Conservation (phyloP, 2,888 invertebrate species). For the Panzeria rudis region DNA sequence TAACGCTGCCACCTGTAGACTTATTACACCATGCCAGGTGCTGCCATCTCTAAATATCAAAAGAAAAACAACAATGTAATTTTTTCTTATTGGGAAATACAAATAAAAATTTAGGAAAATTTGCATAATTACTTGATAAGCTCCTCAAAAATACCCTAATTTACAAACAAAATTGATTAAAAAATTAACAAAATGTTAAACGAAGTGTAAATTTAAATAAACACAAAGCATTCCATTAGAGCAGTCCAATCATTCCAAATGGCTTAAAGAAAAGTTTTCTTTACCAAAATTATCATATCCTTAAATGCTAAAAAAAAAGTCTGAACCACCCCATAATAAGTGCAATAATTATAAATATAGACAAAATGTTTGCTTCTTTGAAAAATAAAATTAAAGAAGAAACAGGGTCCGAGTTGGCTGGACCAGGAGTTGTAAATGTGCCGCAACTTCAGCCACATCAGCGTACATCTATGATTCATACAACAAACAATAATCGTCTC, state of each 20-base stretch:
- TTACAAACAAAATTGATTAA: constrained; percentile 29
- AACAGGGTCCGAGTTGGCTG: constrained; percentile 90
- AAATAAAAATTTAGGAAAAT: constrained; percentile 58
- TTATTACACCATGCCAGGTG: too few species aligned
- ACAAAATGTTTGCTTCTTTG: constrained; percentile 91
- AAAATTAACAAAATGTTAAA: constrained; percentile 41
- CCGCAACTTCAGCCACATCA: constrained; percentile 71
- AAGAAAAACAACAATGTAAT: constrained; percentile 58
- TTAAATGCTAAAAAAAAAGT: constrained; percentile 40
- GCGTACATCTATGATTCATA: constrained; percentile 67
- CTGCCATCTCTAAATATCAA: constrained; percentile 32
- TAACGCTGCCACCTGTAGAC: too few species aligned
- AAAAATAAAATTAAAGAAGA: constrained; percentile 96
- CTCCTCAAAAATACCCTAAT: constrained; percentile 42
- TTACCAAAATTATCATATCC: constrained; percentile 19
- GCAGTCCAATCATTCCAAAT: constrained; percentile 48
- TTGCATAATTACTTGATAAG: constrained; percentile 69
- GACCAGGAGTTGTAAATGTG: constrained; percentile 62
- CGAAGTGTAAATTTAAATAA: constrained; percentile 38
- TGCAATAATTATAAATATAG: constrained; percentile 28
- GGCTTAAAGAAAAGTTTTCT: constrained; percentile 15
- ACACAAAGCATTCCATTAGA: neutral
- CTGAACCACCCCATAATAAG: constrained; percentile 33
- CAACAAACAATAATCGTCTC: constrained; percentile 76
- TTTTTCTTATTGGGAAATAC: constrained; percentile 57